A percentile compares a stretch with the other conserved stretches of the same genome.
These are phyloP conservation scores for Anhinga anhinga DNA, from an alignment of 2,113 vertebrate species.

Conservation along the genomic window DNA sequence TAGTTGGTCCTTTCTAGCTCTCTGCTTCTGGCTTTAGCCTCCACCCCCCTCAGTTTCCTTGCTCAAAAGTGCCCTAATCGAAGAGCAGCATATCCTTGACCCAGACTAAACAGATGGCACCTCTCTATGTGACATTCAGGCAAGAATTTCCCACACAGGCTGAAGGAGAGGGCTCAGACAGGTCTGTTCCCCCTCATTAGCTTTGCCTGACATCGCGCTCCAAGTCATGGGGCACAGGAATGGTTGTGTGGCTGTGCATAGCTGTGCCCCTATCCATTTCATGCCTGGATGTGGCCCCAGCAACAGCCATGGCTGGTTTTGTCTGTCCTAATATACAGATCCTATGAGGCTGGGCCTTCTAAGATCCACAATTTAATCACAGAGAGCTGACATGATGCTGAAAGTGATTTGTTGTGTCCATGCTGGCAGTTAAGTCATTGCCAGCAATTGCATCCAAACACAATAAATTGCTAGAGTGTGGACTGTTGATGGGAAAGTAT, in stretches of 20 bases:
- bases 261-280: background rate
- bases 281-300: background rate
- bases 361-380: constrained; percentile 49
- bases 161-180: constrained; percentile 37
- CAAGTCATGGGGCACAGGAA: constrained; percentile 23
- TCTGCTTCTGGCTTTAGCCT: background rate
- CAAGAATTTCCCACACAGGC: background rate
- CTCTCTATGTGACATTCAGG: background rate
- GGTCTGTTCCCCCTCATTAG: constrained; percentile 52
- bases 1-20: background rate
- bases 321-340: background rate
- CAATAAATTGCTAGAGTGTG: constrained; percentile 23
- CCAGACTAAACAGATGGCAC: constrained; percentile 43
- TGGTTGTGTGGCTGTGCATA: background rate
- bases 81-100: constrained; percentile 23
- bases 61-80: background rate
- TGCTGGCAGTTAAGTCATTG: constrained; percentile 48
- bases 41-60: background rate
- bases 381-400: constrained; percentile 30
- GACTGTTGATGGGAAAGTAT: background rate
- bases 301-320: background rate
- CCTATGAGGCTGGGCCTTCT: background rate
- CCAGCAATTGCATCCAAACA: constrained; percentile 37
- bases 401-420: constrained; percentile 55
- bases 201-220: background rate